A percentile compares a stretch with the other conserved stretches of the same genome.
Evolutionary conservation across 2,113 vertebrate genomes (phyloP).

Genomic region (Varanus komodoensis): DNA sequence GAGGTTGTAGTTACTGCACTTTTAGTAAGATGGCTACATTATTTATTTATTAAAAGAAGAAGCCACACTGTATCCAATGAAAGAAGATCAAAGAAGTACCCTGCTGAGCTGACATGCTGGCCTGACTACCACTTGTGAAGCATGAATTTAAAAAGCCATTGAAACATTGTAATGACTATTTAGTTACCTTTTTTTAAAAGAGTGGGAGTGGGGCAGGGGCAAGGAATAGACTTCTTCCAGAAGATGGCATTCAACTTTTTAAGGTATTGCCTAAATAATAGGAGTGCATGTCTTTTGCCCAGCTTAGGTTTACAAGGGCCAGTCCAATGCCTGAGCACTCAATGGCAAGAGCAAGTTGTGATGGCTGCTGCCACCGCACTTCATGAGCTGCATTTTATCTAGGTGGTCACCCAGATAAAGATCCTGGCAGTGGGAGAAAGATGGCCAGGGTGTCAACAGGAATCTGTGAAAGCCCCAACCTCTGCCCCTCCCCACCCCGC

Average conservation of each 20-base stretch:
- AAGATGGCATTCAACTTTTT: background rate
- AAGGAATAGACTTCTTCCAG: constrained; percentile 34
- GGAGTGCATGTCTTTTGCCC: background rate
- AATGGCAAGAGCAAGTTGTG: too few relatives aligned
- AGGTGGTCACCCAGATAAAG: too few relatives aligned
- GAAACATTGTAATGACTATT: constrained; percentile 3
- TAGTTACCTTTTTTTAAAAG: constrained; percentile 8
- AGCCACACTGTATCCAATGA: constrained; percentile 40
- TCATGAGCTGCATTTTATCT: too few relatives aligned
- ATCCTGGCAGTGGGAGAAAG: too few relatives aligned
- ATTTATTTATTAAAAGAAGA: constrained; percentile 45
- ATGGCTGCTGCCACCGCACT: too few relatives aligned
- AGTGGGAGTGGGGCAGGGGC: too few relatives aligned
- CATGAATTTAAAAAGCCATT: constrained; percentile 11
- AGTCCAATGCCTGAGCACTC: too few relatives aligned
- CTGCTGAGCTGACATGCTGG: background rate
- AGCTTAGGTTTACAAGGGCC: background rate
- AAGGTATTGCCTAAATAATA: background rate
- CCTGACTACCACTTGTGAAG: background rate
- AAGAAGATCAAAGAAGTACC: constrained; percentile 26
- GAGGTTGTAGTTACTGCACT: background rate
- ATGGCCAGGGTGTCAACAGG: too few relatives aligned
- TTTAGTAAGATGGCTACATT: constrained; percentile 35
- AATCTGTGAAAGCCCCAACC: too few relatives aligned
- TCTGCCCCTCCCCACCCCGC: too few relatives aligned